Percentiles rank a stretch among this genome's conserved stretches.
Conservation (phyloP, 2,888 invertebrate genomes). For the Norana najaformis region DNA sequence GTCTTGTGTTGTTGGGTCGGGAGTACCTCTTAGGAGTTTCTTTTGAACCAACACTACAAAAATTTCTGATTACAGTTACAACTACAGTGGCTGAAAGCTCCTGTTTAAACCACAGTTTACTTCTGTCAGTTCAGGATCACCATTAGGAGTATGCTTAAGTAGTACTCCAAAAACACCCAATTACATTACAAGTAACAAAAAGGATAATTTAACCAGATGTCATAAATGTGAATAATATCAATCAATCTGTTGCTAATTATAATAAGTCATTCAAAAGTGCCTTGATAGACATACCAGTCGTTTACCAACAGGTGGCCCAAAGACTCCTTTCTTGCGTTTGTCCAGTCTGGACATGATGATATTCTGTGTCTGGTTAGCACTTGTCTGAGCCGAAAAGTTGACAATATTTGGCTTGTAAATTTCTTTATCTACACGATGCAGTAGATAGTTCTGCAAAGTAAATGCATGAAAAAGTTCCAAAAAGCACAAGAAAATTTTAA, state of each 20-base stretch:
- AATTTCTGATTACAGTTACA: too few species aligned
- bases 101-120: too few species aligned
- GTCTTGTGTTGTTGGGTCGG: too few species aligned
- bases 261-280: not conserved
- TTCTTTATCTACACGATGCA: slow-evolving; percentile 78
- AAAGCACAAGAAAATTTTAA: too few species aligned
- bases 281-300: slow-evolving; percentile 62
- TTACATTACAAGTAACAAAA: not conserved
- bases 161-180: not conserved
- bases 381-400: slow-evolving; percentile 90
- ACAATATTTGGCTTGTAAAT: slow-evolving; percentile 82
- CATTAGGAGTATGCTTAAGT: too few species aligned
- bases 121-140: too few species aligned
- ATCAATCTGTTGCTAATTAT: not conserved
- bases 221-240: too few species aligned
- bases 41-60: too few species aligned
- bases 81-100: too few species aligned
- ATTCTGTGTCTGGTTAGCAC: slow-evolving; percentile 89
- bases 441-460: slow-evolving; percentile 67
- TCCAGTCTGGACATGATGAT: slow-evolving; percentile 92
- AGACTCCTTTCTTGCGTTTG: slow-evolving; percentile 88
- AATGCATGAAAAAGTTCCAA: not conserved
- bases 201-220: not conserved
- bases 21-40: too few species aligned
- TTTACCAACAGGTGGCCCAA: slow-evolving; percentile 88